Conservation (phyloP, 2,113 vertebrate species). For the Marmota flaviventris region DNA sequence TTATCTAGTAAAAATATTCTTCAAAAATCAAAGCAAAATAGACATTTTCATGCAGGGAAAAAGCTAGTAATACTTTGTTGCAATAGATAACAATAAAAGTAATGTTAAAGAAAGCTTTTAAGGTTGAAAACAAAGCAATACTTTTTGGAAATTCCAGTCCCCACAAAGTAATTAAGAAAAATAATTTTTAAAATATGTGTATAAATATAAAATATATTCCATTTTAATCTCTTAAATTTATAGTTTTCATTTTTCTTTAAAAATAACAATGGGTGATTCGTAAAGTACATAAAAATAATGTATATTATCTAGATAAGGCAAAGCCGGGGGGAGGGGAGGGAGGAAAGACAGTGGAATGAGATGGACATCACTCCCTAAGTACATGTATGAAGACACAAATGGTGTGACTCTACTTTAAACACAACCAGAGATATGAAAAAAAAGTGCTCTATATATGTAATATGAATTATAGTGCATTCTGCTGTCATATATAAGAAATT, state of each 20-base stretch:
- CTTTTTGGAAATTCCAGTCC: neutral
- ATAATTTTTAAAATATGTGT: neutral
- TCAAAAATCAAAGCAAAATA: neutral
- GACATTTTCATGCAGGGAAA: neutral
- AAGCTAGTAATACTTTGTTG: neutral
- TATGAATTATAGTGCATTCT: too few species aligned
- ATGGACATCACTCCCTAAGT: too few species aligned
- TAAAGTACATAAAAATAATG: neutral
- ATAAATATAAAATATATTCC: neutral
- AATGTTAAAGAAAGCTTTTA: neutral
- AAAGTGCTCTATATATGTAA: too few species aligned
- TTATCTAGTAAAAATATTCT: slow-evolving; percentile 3
- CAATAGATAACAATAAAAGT: neutral
- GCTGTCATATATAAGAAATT: too few species aligned
- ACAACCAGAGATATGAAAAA: too few species aligned
- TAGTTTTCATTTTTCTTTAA: neutral
- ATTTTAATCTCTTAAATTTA: neutral
- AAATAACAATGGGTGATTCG: neutral
- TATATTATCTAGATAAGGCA: neutral
- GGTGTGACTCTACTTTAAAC: too few species aligned
- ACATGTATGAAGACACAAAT: too few species aligned
- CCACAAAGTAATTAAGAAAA: neutral
- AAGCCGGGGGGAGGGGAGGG: too few species aligned
- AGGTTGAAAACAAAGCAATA: neutral
- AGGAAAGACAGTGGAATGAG: too few species aligned